phyloP scores from a whole-genome alignment of 2,113 vertebrate genomes.

The Castor canadensis region DNA sequence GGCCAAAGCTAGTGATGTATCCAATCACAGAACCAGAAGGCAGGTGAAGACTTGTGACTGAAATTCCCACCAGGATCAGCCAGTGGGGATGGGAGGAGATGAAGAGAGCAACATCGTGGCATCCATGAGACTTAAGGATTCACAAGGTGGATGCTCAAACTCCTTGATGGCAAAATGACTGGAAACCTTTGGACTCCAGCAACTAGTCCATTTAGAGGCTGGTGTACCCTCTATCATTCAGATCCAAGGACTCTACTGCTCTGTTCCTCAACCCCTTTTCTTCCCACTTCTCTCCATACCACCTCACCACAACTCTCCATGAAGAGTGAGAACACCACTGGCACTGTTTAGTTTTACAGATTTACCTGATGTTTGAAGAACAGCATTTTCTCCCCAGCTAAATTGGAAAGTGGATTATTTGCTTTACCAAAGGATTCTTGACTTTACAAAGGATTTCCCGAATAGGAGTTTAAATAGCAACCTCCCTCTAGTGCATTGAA shows the following conservation, averaged over 20 bases:
- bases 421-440: conserved; percentile 58
- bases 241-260: not conserved
- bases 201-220: not conserved
- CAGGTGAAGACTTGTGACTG: not conserved
- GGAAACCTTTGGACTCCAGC: not conserved
- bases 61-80: not conserved
- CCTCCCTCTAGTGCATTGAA: not conserved
- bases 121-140: not conserved
- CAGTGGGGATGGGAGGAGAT: too few species aligned
- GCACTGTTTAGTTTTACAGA: not conserved
- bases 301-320: not conserved
- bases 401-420: conserved; percentile 57
- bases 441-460: conserved; percentile 64
- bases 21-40: not conserved
- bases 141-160: not conserved
- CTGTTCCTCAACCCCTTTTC: not conserved
- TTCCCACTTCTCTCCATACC: not conserved
- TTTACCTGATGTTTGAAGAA: conserved; percentile 23
- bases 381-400: not conserved
- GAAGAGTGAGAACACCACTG: not conserved
- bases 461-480: conserved; percentile 51
- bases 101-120: too few species aligned
- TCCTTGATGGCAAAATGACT: not conserved
- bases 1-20: not conserved
- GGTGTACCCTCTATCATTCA: fast-evolving